A percentile compares a stretch with the other conserved stretches of the same genome.
Conservation (phyloP, 2,888 invertebrate species). For the Apoderus coryli region DNA sequence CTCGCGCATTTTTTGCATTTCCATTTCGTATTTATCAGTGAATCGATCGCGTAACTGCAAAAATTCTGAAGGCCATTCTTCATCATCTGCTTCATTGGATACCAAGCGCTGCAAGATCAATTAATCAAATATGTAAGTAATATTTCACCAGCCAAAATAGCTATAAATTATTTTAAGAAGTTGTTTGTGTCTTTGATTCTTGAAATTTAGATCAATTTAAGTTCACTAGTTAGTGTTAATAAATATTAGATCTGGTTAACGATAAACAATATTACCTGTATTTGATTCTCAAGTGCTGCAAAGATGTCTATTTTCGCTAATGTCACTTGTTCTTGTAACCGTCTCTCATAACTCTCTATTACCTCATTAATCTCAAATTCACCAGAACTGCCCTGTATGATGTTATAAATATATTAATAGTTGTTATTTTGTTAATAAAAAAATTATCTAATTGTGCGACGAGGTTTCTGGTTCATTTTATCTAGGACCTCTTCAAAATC, state of each 20-base stretch:
- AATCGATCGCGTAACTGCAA: constrained; percentile 58
- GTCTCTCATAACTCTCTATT: constrained; percentile 35
- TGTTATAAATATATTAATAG: too few relatives aligned
- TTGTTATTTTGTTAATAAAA: too few relatives aligned
- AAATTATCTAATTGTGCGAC: too few relatives aligned
- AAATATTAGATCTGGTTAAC: too few relatives aligned
- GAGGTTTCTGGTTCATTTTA: too few relatives aligned
- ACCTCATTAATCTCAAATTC: constrained; percentile 32
- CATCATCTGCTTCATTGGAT: constrained; percentile 49
- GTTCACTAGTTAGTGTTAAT: too few relatives aligned
- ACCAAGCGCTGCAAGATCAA: constrained; percentile 53
- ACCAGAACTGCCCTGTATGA: constrained; percentile 26
- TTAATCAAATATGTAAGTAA: too few relatives aligned
- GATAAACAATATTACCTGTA: constrained; percentile 46
- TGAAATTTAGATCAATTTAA: too few relatives aligned
- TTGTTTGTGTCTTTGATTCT: too few relatives aligned
- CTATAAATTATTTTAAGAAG: too few relatives aligned
- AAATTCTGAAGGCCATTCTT: constrained; percentile 65
- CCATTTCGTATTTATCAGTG: constrained; percentile 46
- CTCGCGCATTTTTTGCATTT: constrained; percentile 41
- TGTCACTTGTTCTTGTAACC: constrained; percentile 45
- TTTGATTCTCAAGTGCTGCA: constrained; percentile 52
- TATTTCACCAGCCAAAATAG: too few relatives aligned
- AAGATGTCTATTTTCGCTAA: constrained; percentile 53
- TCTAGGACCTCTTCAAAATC: too few relatives aligned